Percentiles rank a stretch among this genome's conserved stretches.
These are phyloP conservation scores for Lordiphosa andalusiaca DNA, from an alignment of 2,888 invertebrate species.

Conservation along the genomic window DNA sequence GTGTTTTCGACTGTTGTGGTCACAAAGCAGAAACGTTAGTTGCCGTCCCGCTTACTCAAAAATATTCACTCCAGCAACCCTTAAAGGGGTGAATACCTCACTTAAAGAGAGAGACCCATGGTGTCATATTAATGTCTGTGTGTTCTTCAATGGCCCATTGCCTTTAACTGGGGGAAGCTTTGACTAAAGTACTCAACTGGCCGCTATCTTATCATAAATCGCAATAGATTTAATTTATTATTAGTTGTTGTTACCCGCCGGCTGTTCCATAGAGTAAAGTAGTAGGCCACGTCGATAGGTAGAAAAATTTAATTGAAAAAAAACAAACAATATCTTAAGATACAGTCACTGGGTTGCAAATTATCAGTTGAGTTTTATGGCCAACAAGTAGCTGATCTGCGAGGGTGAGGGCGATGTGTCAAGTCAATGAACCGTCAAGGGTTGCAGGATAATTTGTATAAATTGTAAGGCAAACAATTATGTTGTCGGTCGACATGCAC, in stretches of 20 bases:
- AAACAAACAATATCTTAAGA: conserved; percentile 2
- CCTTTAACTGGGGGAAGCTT: too few species aligned
- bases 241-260: conserved; percentile 20
- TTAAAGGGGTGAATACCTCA: too few species aligned
- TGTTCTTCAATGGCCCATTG: neutral
- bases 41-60: too few species aligned
- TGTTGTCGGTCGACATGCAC: conserved; percentile 70
- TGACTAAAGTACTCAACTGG: too few species aligned
- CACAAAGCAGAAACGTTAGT: too few species aligned
- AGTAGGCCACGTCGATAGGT: too few species aligned
- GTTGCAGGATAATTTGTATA: conserved; percentile 46
- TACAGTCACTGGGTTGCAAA: conserved; percentile 6
- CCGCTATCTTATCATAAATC: conserved; percentile 4
- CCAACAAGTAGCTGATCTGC: conserved; percentile 22
- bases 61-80: too few species aligned
- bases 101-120: too few species aligned
- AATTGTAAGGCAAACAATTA: conserved; percentile 63
- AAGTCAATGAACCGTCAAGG: conserved; percentile 13
- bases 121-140: neutral
- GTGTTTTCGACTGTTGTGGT: too few species aligned
- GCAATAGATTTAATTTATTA: conserved; percentile 23
- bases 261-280: neutral
- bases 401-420: conserved; percentile 24
- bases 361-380: too few species aligned
- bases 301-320: too few species aligned